Conservation (phyloP, 2,797 vertebrate species). For the Sebastes umbrosus region DNA sequence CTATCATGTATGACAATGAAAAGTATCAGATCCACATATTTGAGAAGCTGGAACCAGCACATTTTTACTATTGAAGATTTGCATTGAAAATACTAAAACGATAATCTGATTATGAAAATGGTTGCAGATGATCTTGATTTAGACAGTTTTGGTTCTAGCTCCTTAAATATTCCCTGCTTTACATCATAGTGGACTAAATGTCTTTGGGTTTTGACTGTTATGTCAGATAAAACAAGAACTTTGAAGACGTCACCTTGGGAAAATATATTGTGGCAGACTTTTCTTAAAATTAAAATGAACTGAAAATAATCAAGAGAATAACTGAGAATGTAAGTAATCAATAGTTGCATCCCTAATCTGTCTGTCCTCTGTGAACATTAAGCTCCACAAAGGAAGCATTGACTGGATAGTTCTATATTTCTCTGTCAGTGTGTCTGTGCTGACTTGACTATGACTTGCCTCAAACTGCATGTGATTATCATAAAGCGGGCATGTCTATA, state of each 20-base stretch:
- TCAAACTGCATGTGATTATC: too few relatives aligned
- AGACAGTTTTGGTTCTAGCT: not conserved
- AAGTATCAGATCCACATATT: not conserved
- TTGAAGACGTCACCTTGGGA: not conserved
- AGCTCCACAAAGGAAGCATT: not conserved
- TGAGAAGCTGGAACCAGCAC: not conserved
- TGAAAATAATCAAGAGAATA: not conserved
- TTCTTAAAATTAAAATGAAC: not conserved
- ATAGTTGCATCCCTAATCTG: not conserved
- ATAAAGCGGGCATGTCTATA: too few relatives aligned
- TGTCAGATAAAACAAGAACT: not conserved
- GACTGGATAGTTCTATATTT: not conserved
- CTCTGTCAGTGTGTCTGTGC: too few relatives aligned
- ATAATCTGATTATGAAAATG: too few relatives aligned
- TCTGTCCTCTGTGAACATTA: not conserved
- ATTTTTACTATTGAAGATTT: not conserved
- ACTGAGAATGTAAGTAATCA: not conserved
- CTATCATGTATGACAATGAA: not conserved
- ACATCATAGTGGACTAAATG: not conserved
- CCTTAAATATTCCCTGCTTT: not conserved
- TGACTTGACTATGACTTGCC: too few relatives aligned
- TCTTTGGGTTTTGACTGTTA: not conserved
- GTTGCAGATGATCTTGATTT: not conserved
- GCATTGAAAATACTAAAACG: not conserved
- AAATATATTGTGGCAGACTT: not conserved